These are phyloP conservation scores for Calycopis cecrops DNA, from an alignment of 1,140 invertebrate species.

Conservation along the genomic window DNA sequence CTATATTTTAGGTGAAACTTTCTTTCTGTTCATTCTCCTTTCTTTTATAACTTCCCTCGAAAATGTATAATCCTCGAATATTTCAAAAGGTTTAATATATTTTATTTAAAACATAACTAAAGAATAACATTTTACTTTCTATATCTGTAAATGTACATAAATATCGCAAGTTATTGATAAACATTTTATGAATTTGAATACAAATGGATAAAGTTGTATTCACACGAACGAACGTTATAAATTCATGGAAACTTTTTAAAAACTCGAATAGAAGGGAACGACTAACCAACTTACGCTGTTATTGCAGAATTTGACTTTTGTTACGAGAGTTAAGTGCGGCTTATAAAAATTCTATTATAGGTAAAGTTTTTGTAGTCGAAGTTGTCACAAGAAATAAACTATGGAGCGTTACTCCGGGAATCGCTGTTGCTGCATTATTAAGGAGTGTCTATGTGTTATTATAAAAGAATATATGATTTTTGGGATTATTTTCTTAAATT, in stretches of 20 bases:
- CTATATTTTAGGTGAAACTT: too few species aligned
- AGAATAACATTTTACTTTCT: too few species aligned
- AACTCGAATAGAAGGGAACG: neutral
- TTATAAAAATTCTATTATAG: constrained; percentile 10
- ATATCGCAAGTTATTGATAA: too few species aligned
- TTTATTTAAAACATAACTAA: too few species aligned
- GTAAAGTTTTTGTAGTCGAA: constrained; percentile 1
- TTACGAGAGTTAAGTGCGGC: constrained; percentile 8
- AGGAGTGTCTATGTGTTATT: neutral
- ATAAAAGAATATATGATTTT: neutral
- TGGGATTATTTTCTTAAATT: too few species aligned
- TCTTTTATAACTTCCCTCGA: too few species aligned
- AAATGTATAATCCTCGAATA: too few species aligned
- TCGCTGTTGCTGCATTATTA: neutral
- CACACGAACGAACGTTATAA: neutral
- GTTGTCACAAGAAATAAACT: neutral
- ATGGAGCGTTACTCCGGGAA: neutral
- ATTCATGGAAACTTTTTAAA: constrained; percentile 1
- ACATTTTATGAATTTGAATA: too few species aligned
- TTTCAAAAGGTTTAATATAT: too few species aligned
- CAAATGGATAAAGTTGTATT: neutral
- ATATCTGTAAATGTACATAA: too few species aligned
- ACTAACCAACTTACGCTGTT: constrained; percentile 2
- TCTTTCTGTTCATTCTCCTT: too few species aligned
- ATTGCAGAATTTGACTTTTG: constrained; percentile 7